Percentiles rank a stretch among this genome's conserved stretches.
These are phyloP conservation scores for Sebastes iracundus DNA, from an alignment of 2,797 vertebrate species.

Conservation along the genomic window DNA sequence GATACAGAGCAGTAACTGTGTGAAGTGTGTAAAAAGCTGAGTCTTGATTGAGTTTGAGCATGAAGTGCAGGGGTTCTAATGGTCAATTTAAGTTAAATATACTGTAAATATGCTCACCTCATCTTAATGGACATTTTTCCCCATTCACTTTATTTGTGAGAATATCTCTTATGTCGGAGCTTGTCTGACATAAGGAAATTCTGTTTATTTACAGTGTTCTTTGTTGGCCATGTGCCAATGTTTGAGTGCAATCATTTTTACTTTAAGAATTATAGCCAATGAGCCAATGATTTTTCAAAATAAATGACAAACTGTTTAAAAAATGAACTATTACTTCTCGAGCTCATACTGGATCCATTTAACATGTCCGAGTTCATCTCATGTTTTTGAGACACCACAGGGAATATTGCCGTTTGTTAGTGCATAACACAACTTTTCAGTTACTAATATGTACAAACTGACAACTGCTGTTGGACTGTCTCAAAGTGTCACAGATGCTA, in stretches of 20 bases:
- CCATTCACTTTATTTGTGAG: background rate
- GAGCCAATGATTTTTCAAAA: background rate
- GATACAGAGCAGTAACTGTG: background rate
- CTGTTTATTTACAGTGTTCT: background rate
- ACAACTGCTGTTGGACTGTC: background rate
- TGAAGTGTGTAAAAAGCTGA: background rate
- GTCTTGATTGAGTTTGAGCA: background rate
- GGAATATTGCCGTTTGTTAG: slow-evolving; percentile 1
- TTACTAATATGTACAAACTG: background rate
- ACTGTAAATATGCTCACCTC: background rate
- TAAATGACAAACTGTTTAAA: background rate
- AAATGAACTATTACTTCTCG: background rate
- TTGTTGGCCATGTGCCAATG: background rate
- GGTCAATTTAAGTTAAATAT: background rate
- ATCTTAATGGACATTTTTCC: background rate
- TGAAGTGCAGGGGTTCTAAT: background rate
- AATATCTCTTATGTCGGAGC: background rate
- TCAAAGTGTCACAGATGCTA: background rate
- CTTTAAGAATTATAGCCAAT: background rate
- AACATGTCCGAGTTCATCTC: background rate
- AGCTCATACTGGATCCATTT: slow-evolving; percentile 2
- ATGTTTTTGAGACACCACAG: background rate
- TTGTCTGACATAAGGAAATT: background rate
- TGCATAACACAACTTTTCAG: background rate
- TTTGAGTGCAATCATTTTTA: background rate